These are phyloP conservation scores for Cantharis rustica DNA, from an alignment of 2,888 invertebrate genomes.

Conservation along the genomic window DNA sequence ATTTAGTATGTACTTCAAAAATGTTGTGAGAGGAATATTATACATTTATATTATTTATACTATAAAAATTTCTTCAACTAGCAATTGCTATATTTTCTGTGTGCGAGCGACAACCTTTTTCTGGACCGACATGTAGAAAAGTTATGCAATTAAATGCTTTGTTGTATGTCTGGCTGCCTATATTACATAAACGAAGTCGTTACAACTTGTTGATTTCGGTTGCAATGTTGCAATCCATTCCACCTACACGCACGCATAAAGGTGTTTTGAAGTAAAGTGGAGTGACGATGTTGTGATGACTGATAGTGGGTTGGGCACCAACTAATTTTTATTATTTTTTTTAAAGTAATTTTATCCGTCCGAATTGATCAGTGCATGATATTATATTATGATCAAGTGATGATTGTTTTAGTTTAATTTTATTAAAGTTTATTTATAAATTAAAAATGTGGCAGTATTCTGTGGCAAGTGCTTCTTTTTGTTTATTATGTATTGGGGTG, in stretches of 20 bases:
- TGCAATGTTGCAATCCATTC: neutral
- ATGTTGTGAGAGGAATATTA: too few species aligned
- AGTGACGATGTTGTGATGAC: conserved; percentile 16
- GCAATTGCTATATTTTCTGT: too few species aligned
- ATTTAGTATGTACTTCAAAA: too few species aligned
- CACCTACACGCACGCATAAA: conserved; percentile 10
- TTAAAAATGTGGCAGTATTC: conserved; percentile 17
- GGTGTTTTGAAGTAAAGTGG: conserved; percentile 18
- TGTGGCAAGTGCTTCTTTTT: conserved; percentile 28
- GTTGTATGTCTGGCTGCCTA: neutral
- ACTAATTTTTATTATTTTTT: neutral
- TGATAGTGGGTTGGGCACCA: conserved; percentile 30
- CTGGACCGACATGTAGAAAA: too few species aligned
- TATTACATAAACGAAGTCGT: neutral
- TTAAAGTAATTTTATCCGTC: neutral
- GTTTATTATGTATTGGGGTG: conserved; percentile 47
- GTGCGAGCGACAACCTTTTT: too few species aligned
- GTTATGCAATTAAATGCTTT: neutral
- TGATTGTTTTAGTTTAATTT: neutral
- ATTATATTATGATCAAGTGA: neutral
- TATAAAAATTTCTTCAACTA: too few species aligned
- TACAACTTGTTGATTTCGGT: conserved; percentile 25
- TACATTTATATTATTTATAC: too few species aligned
- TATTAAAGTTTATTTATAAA: neutral
- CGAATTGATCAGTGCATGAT: neutral